Conservation (phyloP, 1,140 invertebrate genomes). For the Drosophila navojoa region DNA sequence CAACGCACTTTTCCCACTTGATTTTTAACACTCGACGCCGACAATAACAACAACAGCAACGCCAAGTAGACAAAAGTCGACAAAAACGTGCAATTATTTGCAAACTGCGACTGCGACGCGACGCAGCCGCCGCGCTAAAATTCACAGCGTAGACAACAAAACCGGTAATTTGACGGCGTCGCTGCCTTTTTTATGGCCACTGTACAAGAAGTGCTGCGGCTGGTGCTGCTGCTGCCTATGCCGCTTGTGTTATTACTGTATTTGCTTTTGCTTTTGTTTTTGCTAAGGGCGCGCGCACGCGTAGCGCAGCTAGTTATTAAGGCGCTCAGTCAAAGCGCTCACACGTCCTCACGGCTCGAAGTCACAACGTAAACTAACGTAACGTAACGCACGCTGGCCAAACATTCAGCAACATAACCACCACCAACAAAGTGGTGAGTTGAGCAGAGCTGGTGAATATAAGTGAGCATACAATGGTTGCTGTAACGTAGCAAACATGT, state of each 20-base stretch:
- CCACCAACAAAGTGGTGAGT: slow-evolving; percentile 38
- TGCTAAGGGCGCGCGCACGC: slow-evolving; percentile 59
- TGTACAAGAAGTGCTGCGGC: slow-evolving; percentile 26
- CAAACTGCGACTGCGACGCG: slow-evolving; percentile 22
- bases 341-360: slow-evolving; percentile 58
- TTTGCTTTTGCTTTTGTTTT: slow-evolving; percentile 31
- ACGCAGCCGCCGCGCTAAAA: slow-evolving; percentile 53
- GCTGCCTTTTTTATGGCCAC: slow-evolving; percentile 31
- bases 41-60: slow-evolving; percentile 8
- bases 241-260: slow-evolving; percentile 31
- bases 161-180: slow-evolving; percentile 63
- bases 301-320: slow-evolving; percentile 44
- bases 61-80: slow-evolving; percentile 13
- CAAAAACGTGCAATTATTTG: slow-evolving; percentile 55
- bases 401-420: background rate
- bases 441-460: background rate
- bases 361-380: slow-evolving; percentile 62
- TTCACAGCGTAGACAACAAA: slow-evolving; percentile 63
- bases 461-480: slow-evolving; percentile 3
- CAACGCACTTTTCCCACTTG: slow-evolving; percentile 68
- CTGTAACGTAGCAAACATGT: background rate
- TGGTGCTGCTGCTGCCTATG: slow-evolving; percentile 22
- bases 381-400: slow-evolving; percentile 38
- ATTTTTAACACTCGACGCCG: slow-evolving; percentile 34
- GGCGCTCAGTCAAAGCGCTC: slow-evolving; percentile 21